phyloP scores from a whole-genome alignment of 64 coral and sea anemone species.

The Hydrozoanthus tunicans region DNA sequence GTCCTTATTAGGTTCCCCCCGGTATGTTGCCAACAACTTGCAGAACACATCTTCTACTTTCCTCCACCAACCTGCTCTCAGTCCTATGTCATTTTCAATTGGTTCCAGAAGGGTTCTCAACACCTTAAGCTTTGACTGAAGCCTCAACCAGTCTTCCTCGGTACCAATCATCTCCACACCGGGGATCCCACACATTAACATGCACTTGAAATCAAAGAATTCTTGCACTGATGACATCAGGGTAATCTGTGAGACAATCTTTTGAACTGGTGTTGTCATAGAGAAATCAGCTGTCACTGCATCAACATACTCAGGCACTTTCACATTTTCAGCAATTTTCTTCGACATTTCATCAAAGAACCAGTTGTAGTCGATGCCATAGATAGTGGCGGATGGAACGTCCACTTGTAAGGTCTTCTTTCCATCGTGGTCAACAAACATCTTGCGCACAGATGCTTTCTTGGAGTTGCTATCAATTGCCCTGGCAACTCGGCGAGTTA shows the following conservation, averaged over 20 bases:
- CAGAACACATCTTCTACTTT: constrained; percentile 50
- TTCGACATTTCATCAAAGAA: constrained; percentile 74
- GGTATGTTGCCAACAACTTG: constrained; percentile 65
- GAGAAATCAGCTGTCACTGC: constrained; percentile 76
- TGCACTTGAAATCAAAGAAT: constrained; percentile 38
- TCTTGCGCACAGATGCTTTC: constrained; percentile 55
- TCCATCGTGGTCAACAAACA: constrained; percentile 81
- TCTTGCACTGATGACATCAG: constrained; percentile 74
- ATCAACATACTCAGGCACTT: constrained; percentile 83
- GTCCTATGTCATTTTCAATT: constrained; percentile 49
- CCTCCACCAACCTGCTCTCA: constrained; percentile 41
- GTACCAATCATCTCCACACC: constrained; percentile 60
- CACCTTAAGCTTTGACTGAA: constrained; percentile 53
- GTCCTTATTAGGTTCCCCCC: constrained; percentile 33
- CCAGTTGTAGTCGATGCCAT: constrained; percentile 59
- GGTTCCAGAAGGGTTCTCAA: constrained; percentile 52
- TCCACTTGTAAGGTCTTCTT: constrained; percentile 65
- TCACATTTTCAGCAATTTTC: constrained; percentile 56
- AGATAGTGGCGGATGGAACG: constrained; percentile 28
- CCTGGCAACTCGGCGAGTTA: constrained; percentile 52
- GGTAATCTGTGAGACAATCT: constrained; percentile 87
- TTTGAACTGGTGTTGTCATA: constrained; percentile 60
- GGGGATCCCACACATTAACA: constrained; percentile 65
- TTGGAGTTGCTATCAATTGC: constrained; percentile 64
- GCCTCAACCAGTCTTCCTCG: constrained; percentile 70